Conservation (phyloP, 2,888 invertebrate genomes). For the Odontomyia ornata region DNA sequence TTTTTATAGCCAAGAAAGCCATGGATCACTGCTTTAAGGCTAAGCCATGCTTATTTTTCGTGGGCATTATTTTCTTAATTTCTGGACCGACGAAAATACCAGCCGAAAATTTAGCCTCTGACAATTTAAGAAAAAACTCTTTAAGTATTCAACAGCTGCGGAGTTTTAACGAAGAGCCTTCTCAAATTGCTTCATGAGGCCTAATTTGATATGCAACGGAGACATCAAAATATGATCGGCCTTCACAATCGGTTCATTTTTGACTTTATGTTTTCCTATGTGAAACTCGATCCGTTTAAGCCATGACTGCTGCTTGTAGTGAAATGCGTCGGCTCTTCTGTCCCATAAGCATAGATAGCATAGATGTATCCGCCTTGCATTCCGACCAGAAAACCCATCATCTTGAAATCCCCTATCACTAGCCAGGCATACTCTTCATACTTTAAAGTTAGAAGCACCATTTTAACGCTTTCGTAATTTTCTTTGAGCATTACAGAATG, state of each 20-base stretch:
- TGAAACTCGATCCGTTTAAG: too few species aligned
- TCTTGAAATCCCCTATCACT: too few species aligned
- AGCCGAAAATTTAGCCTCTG: conserved; percentile 19
- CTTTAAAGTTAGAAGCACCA: not conserved
- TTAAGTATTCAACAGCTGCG: conserved; percentile 4
- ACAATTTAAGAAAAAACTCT: conserved; percentile 32
- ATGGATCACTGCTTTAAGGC: conserved; percentile 36
- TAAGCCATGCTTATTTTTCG: conserved; percentile 34
- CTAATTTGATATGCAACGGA: conserved; percentile 11
- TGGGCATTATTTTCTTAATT: conserved; percentile 1
- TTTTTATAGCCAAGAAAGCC: conserved; percentile 52
- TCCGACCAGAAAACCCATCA: too few species aligned
- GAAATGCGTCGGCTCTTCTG: too few species aligned
- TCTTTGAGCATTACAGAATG: too few species aligned
- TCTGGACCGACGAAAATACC: conserved; percentile 23
- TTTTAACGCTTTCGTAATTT: conserved; percentile 3
- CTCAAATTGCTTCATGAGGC: conserved; percentile 33
- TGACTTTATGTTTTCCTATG: too few species aligned
- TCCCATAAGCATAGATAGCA: conserved; percentile 54
- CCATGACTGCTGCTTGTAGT: too few species aligned
- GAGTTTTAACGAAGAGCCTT: conserved; percentile 20
- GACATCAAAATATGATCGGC: conserved; percentile 15
- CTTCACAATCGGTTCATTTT: too few species aligned
- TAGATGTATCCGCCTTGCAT: conserved; percentile 53
- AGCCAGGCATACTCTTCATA: too few species aligned